Conservation (phyloP, 2,888 invertebrate species). For the Thymelicus acteon region DNA sequence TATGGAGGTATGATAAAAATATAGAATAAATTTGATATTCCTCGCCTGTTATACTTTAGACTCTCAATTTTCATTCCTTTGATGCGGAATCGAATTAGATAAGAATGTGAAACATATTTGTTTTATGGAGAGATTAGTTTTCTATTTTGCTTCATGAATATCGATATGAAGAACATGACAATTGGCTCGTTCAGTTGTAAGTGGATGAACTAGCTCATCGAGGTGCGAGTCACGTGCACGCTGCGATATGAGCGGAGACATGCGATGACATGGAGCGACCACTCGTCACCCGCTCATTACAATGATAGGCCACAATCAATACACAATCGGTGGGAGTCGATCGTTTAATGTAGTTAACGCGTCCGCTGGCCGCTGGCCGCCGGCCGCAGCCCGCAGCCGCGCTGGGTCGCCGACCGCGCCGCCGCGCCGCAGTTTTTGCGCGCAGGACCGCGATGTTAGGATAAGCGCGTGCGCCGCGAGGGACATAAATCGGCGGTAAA, state of each 20-base stretch:
- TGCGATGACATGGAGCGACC: conserved; percentile 7
- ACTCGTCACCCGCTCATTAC: conserved; percentile 9
- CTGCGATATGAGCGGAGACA: conserved; percentile 3
- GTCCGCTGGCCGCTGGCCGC: conserved; percentile 8
- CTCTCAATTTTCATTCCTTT: not conserved
- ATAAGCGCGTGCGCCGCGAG: conserved; percentile 38
- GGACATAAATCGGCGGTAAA: conserved; percentile 72
- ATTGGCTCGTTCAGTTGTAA: conserved; percentile 9
- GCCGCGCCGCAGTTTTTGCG: conserved; percentile 27
- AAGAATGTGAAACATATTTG: not conserved
- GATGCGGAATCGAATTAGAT: not conserved
- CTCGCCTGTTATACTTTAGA: not conserved
- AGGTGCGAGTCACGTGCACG: conserved; percentile 19
- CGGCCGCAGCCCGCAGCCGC: not conserved
- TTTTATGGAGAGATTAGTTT: too few species aligned
- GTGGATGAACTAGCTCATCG: conserved; percentile 7
- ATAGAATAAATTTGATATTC: not conserved
- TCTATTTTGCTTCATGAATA: conserved; percentile 18
- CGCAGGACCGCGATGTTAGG: conserved; percentile 33
- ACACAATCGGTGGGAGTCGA: conserved; percentile 26
- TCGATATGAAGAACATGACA: not conserved
- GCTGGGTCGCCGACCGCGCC: conserved; percentile 28
- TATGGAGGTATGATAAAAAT: not conserved
- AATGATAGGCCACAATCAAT: not conserved
- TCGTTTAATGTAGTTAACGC: conserved; percentile 25